A percentile compares a stretch with the other conserved stretches of the same genome.
Conservation (phyloP, 2,113 vertebrate genomes). For the Gymnarchus niloticus region DNA sequence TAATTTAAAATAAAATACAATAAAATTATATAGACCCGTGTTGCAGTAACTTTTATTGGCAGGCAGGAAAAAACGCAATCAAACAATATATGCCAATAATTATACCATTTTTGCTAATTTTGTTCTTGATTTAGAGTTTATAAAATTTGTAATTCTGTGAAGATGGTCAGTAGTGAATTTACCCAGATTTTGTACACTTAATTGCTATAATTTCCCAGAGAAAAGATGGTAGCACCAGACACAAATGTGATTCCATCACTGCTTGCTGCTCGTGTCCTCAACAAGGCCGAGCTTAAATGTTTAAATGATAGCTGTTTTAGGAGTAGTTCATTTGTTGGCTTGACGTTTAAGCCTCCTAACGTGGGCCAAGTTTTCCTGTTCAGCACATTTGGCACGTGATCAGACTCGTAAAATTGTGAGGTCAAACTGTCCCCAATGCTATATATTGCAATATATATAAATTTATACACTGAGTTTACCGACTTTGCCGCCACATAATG, state of each 20-base stretch:
- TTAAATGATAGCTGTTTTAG: not conserved
- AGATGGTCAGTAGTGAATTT: not conserved
- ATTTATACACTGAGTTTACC: not conserved
- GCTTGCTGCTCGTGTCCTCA: not conserved
- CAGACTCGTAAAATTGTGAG: not conserved
- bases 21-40: not conserved
- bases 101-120: not conserved
- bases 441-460: not conserved
- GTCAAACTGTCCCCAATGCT: not conserved
- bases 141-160: not conserved
- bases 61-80: not conserved
- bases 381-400: not conserved
- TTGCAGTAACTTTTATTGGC: not conserved
- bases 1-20: not conserved
- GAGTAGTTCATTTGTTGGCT: not conserved
- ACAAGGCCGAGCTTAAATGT: not conserved
- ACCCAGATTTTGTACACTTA: not conserved
- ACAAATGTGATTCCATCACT: not conserved
- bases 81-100: not conserved
- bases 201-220: constrained; percentile 1
- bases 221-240: not conserved
- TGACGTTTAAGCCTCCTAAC: constrained; percentile 8
- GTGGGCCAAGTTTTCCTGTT: not conserved
- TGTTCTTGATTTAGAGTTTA: not conserved
- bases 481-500: not conserved